Evolutionary conservation across 2,797 vertebrate genomes (phyloP).

Genomic region (Gallinago solitaria): DNA sequence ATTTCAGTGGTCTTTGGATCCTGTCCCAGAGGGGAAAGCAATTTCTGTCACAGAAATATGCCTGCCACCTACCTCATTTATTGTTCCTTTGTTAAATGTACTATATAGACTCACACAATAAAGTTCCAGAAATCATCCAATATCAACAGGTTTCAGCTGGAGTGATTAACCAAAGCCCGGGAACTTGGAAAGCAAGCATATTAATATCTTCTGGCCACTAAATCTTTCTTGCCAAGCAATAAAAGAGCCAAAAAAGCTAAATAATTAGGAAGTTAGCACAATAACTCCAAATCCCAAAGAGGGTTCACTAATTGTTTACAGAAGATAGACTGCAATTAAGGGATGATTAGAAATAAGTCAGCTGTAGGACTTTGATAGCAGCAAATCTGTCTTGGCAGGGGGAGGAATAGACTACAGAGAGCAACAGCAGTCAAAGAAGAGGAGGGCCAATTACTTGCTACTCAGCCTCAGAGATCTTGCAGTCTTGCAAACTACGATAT

Average conservation of each 20-base stretch:
- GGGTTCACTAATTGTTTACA: conserved; percentile 52
- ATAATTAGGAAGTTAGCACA: conserved; percentile 53
- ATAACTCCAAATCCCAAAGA: conserved; percentile 33
- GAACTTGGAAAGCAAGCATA: conserved; percentile 33
- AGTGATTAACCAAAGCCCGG: conserved; percentile 34
- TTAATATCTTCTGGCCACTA: conserved; percentile 59
- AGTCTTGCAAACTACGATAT: not conserved
- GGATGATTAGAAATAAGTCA: conserved; percentile 39
- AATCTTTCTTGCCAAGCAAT: conserved; percentile 43
- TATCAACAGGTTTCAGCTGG: conserved; percentile 56
- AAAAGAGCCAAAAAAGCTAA: conserved; percentile 40
- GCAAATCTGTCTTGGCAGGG: not conserved
- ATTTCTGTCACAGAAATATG: conserved; percentile 5
- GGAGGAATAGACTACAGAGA: not conserved
- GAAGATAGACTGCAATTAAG: conserved; percentile 24
- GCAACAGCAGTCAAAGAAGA: not conserved
- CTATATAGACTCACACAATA: not conserved
- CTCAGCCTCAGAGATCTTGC: not conserved
- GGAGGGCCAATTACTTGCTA: not conserved
- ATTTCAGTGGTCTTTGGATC: conserved; percentile 6
- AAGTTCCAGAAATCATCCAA: conserved; percentile 51
- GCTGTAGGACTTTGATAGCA: conserved; percentile 35
- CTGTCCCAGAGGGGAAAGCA: conserved; percentile 2
- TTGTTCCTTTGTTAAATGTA: conserved; percentile 39
- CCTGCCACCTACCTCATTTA: not conserved